A percentile compares a stretch with the other conserved stretches of the same genome.
Evolutionary conservation across 2,888 invertebrate genomes (phyloP).

Genomic region (Leucania comma): DNA sequence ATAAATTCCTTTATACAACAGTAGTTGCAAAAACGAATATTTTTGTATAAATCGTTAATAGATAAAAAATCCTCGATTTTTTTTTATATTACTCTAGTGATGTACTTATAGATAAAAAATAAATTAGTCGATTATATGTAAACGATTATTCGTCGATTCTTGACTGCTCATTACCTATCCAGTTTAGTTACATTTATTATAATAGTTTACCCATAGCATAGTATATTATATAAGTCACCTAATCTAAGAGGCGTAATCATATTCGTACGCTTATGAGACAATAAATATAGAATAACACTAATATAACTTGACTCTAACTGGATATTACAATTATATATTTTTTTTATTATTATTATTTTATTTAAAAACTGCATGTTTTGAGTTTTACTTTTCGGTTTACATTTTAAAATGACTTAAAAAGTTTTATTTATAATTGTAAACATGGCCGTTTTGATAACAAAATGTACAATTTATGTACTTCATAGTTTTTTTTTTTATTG

Average conservation of each 20-base stretch:
- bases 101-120: constrained; percentile 64
- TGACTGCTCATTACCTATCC: constrained; percentile 67
- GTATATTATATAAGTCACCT: constrained; percentile 57
- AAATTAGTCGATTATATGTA: constrained; percentile 64
- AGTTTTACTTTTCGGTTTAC: constrained; percentile 46
- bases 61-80: constrained; percentile 46
- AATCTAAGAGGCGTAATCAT: constrained; percentile 60
- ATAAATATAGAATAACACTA: constrained; percentile 70
- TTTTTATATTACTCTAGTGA: constrained; percentile 54
- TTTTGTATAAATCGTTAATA: constrained; percentile 37
- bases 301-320: constrained; percentile 79
- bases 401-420: constrained; percentile 19
- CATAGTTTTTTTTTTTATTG: constrained; percentile 23
- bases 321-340: constrained; percentile 79
- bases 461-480: constrained; percentile 53
- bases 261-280: constrained; percentile 62
- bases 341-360: constrained; percentile 56
- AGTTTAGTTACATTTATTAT: constrained; percentile 58
- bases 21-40: constrained; percentile 15
- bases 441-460: constrained; percentile 24
- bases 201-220: constrained; percentile 64
- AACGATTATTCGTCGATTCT: constrained; percentile 59
- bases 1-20: constrained; percentile 44
- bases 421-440: constrained; percentile 23
- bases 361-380: constrained; percentile 56